A percentile compares a stretch with the other conserved stretches of the same genome.
These are phyloP conservation scores for Drosophila orosa DNA, from an alignment of 1,140 invertebrate species.

Conservation along the genomic window DNA sequence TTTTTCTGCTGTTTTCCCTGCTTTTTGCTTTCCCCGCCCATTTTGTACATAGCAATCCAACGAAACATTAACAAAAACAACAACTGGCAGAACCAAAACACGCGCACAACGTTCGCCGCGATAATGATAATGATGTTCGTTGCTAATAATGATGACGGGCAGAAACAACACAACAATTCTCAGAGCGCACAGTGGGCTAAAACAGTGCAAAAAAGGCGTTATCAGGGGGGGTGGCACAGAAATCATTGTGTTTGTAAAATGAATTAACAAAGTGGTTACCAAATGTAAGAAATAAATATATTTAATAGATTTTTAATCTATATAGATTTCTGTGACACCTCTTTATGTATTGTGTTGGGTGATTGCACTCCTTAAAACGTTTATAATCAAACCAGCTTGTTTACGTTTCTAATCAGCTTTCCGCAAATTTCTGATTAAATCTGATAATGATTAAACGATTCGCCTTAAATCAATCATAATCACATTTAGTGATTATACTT, in stretches of 20 bases:
- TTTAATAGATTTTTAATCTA: neutral
- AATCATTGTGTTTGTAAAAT: neutral
- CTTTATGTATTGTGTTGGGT: neutral
- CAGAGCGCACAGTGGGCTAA: conserved; percentile 44
- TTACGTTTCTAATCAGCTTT: conserved; percentile 9
- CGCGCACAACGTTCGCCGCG: conserved; percentile 64
- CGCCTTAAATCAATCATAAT: conserved; percentile 1
- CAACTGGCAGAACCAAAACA: conserved; percentile 59
- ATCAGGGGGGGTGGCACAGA: neutral
- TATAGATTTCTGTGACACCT: neutral
- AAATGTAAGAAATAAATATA: neutral
- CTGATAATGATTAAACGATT: conserved; percentile 1
- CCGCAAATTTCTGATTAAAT: neutral
- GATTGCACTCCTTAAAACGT: neutral
- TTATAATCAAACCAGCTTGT: neutral
- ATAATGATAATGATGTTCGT: conserved; percentile 74
- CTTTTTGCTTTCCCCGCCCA: conserved; percentile 50
- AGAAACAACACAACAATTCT: conserved; percentile 71
- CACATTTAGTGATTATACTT: neutral
- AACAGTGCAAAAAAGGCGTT: neutral
- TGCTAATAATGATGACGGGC: conserved; percentile 75
- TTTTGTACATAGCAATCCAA: conserved; percentile 29
- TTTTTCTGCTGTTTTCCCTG: conserved; percentile 4
- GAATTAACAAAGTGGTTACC: neutral
- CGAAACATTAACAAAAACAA: conserved; percentile 55